These are phyloP conservation scores for Passerina amoena DNA, from an alignment of 2,113 vertebrate species.

Conservation along the genomic window DNA sequence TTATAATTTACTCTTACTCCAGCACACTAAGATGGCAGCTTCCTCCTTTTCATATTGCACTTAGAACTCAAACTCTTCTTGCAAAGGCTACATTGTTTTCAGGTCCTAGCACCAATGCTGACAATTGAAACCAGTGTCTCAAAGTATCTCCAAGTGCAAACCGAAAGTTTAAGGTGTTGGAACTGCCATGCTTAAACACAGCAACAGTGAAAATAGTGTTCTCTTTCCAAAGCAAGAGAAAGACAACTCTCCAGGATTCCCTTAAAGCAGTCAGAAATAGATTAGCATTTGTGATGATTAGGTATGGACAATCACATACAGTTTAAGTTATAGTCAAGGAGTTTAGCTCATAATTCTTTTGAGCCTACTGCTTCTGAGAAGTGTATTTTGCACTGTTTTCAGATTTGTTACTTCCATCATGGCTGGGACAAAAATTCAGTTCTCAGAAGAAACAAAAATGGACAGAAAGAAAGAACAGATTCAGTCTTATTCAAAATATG, in stretches of 20 bases:
- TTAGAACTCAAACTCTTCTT: slow-evolving; percentile 1
- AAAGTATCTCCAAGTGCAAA: slow-evolving; percentile 28
- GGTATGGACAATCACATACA: background rate
- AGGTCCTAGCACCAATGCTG: background rate
- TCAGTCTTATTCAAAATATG: background rate
- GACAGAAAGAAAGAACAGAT: background rate
- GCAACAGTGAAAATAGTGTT: background rate
- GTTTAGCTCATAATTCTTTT: background rate
- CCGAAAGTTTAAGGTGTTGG: background rate
- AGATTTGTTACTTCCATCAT: background rate
- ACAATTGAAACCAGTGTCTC: background rate
- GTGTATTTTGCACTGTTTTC: background rate
- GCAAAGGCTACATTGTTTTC: slow-evolving; percentile 3
- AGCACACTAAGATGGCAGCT: slow-evolving; percentile 10
- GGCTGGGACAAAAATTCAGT: background rate
- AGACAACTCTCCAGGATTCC: background rate
- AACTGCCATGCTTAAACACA: background rate
- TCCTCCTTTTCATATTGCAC: slow-evolving; percentile 56
- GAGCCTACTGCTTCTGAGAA: background rate
- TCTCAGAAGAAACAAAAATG: background rate
- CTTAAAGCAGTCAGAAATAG: background rate
- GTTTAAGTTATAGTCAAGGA: background rate
- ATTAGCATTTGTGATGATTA: background rate
- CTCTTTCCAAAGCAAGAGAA: background rate
- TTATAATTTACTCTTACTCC: background rate